A percentile compares a stretch with the other conserved stretches of the same genome.
phyloP scores from a whole-genome alignment of 1,140 invertebrate species.

The Ceratitis capitata region DNA sequence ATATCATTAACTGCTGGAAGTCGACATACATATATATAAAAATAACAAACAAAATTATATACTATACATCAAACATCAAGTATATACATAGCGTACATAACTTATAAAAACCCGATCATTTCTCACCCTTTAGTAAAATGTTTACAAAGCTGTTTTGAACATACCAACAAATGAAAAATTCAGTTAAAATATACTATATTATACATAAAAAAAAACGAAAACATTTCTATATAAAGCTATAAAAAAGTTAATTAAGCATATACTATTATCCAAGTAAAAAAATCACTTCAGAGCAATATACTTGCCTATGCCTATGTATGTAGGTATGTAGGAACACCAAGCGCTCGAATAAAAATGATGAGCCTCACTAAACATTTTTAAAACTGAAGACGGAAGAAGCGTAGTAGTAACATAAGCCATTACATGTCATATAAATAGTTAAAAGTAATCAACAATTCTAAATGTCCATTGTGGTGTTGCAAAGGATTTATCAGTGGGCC shows the following conservation, averaged over 20 bases:
- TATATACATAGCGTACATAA: neutral
- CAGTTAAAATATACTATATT: conserved; percentile 32
- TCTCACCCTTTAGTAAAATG: conserved; percentile 9
- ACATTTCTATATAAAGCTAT: conserved; percentile 3
- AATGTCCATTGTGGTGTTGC: neutral
- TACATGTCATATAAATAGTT: neutral
- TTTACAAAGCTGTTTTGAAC: conserved; percentile 17
- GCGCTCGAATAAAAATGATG: neutral
- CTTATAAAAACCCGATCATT: neutral
- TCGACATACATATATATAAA: neutral
- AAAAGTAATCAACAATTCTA: neutral
- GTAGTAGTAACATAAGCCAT: neutral
- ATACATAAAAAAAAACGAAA: neutral
- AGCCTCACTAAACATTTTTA: neutral
- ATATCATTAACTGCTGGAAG: neutral
- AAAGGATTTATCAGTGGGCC: neutral
- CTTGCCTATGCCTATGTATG: neutral
- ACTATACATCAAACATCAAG: neutral
- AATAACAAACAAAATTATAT: too few species aligned
- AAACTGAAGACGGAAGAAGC: neutral
- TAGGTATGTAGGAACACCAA: too few species aligned
- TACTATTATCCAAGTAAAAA: neutral
- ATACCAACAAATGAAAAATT: neutral
- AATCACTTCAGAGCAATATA: neutral
- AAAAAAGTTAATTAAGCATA: neutral